Evolutionary conservation across 2,113 vertebrate genomes (phyloP), one percentile per base, ranked within the genome.

Genomic region (Enhydra lutris): DNA sequence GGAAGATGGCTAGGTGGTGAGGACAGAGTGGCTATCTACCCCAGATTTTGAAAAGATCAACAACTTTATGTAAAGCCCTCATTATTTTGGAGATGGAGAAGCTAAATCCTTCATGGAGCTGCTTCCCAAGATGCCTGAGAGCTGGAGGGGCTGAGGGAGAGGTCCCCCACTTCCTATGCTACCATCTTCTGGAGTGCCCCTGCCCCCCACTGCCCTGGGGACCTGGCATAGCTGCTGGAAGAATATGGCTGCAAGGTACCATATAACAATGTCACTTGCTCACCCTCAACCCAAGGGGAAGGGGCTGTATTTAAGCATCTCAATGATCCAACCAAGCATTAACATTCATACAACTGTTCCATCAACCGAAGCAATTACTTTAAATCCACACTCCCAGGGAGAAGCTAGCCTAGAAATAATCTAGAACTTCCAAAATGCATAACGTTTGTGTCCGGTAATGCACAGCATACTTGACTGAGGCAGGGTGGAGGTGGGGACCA

Each of bases 341-440:
- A 7, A 98, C 96, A 97, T 97, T 98, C 97, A 92, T 79, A 76
- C 81, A 92, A 76, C 55, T 92, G 2, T 89, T 95, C 79, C 55
- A 82, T 73, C 76, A 86, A 21, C 83, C 1, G 0, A 76, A 93
- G 89, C 36, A 76, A 52, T 94, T 86, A 73, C 29, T 47, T 52
- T 92, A 94, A 84, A 36, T 91, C 85, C 20, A 45, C 81, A 67
- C 57, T 87, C 50, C 26, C 45, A 71, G 61, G 0, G 4, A 87
- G 76, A 82, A 85, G 52, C 63, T 61, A 0, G 63, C 55, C 47
- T 45, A 26, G 39, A 67, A 69, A 83, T 59, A 65, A 87, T 85
- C 47, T 31, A 87, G 86, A 57, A 71, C 71, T 87, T 81, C 42
- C 76, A 34, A 71, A 89, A 85, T 83, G 42, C 69, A 74, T 80